phyloP scores from a whole-genome alignment of 2,113 vertebrate species.

The Epinephelus lanceolatus region DNA sequence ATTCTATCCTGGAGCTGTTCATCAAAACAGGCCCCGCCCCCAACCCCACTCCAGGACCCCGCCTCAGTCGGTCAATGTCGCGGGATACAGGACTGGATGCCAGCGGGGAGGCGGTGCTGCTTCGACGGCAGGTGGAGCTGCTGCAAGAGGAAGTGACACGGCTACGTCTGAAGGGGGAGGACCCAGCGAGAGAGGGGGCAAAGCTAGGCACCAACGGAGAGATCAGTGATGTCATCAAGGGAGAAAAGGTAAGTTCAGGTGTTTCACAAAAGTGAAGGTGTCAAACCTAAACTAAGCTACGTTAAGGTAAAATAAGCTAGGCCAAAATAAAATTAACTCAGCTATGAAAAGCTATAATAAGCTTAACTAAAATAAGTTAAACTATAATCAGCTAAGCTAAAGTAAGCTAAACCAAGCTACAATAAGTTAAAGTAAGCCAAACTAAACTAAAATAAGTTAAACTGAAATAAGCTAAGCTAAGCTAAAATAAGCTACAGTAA shows the following conservation, averaged over 20 bases:
- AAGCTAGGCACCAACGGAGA: constrained; percentile 67
- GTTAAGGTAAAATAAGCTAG: too few species aligned
- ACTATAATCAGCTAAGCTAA: rapidly evolving
- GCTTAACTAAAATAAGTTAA: too few species aligned
- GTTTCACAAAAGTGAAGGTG: too few species aligned
- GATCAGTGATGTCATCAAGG: constrained; percentile 40
- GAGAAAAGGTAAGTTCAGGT: constrained; percentile 65
- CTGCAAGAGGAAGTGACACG: constrained; percentile 91
- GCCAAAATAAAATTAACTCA: too few species aligned
- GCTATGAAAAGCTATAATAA: too few species aligned
- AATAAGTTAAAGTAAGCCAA: too few species aligned
- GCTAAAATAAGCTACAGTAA: too few species aligned
- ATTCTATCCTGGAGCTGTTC: constrained; percentile 88
- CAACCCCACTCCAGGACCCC: constrained; percentile 42
- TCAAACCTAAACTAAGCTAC: too few species aligned
- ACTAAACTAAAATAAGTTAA: too few species aligned
- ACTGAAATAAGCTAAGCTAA: too few species aligned
- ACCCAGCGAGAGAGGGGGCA: constrained; percentile 63
- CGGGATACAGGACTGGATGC: constrained; percentile 78
- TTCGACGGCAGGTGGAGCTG: constrained; percentile 87
- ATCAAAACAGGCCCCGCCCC: constrained; percentile 43
- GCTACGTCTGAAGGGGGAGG: constrained; percentile 76
- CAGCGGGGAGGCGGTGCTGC: constrained; percentile 77
- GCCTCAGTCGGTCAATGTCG: constrained; percentile 83
- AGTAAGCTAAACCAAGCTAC: too few species aligned